Conservation (phyloP, 92 coral and sea anemone species). For the Actinernus sp. region DNA sequence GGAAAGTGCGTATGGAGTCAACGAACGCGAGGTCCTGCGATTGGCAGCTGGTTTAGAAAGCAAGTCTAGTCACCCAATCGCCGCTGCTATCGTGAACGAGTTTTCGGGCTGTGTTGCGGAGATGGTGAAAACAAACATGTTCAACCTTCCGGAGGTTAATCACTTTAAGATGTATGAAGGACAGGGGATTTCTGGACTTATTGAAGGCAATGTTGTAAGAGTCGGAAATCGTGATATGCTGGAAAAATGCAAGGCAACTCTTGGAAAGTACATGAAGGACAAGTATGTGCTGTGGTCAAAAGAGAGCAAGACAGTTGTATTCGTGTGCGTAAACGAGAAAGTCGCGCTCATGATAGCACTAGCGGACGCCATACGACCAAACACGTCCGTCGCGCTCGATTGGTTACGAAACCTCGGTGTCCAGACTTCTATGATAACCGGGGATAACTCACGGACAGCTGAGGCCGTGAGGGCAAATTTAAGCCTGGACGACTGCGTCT, state of each 20-base stretch:
- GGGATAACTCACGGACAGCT: constrained; percentile 97
- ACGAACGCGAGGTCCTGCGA: constrained; percentile 87
- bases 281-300: constrained; percentile 73
- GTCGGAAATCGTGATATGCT: constrained; percentile 85
- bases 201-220: constrained; percentile 80
- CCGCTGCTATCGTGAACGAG: constrained; percentile 96
- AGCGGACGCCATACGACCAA: constrained; percentile 91
- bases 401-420: constrained; percentile 87
- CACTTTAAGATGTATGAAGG: constrained; percentile 90
- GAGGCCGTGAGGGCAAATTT: constrained; percentile 85
- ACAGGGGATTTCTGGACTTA: constrained; percentile 85
- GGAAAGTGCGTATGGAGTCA: constrained; percentile 63
- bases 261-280: constrained; percentile 48
- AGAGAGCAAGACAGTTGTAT: constrained; percentile 97
- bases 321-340: constrained; percentile 79
- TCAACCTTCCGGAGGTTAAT: constrained; percentile 83
- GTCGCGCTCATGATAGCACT: constrained; percentile 94
- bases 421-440: constrained; percentile 97
- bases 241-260: constrained; percentile 39
- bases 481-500: constrained; percentile 83
- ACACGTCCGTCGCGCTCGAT: constrained; percentile 62
- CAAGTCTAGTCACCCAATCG: constrained; percentile 95
- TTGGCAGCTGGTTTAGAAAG: constrained; percentile 97
- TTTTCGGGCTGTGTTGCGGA: constrained; percentile 92
- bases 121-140: constrained; percentile 65